phyloP scores from a whole-genome alignment of 2,888 invertebrate species.

The Achlya flavicornis region DNA sequence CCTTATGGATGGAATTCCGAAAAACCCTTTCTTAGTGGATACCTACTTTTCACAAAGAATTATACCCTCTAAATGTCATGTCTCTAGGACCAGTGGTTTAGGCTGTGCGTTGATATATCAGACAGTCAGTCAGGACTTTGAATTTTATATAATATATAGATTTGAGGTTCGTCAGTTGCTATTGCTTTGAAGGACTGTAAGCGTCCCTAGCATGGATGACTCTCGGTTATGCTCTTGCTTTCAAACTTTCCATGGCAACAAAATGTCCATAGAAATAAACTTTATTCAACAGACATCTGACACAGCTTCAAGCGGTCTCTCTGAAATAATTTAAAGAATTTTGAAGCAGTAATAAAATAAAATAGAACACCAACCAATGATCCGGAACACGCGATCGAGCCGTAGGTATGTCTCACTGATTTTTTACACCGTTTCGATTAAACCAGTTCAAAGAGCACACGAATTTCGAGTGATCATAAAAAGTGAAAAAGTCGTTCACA shows the following conservation, averaged over 20 bases:
- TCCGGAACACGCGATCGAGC: slow-evolving; percentile 64
- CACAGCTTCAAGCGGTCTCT: slow-evolving; percentile 25
- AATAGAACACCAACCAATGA: slow-evolving; percentile 60
- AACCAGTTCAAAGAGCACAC: slow-evolving; percentile 78
- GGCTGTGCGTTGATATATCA: too few relatives aligned
- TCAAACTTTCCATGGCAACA: background rate
- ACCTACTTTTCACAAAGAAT: too few relatives aligned
- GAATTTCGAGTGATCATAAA: slow-evolving; percentile 60
- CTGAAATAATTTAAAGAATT: slow-evolving; percentile 23
- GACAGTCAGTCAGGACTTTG: too few relatives aligned
- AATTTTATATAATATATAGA: too few relatives aligned
- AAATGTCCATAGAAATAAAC: background rate
- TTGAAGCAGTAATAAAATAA: slow-evolving; percentile 56
- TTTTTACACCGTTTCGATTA: slow-evolving; percentile 68
- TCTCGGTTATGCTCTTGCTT: background rate
- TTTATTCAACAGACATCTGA: slow-evolving; percentile 23
- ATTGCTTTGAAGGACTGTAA: background rate
- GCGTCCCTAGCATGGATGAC: too few relatives aligned
- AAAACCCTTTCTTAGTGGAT: too few relatives aligned
- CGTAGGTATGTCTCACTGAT: slow-evolving; percentile 51
- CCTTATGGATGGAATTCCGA: too few relatives aligned
- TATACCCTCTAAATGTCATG: too few relatives aligned
- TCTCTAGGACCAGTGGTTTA: too few relatives aligned
- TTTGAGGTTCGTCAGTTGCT: background rate
- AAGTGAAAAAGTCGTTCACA: slow-evolving; percentile 44